Evolutionary conservation across 2,113 vertebrate species (phyloP).

Genomic region (Microcebus tavaratra): DNA sequence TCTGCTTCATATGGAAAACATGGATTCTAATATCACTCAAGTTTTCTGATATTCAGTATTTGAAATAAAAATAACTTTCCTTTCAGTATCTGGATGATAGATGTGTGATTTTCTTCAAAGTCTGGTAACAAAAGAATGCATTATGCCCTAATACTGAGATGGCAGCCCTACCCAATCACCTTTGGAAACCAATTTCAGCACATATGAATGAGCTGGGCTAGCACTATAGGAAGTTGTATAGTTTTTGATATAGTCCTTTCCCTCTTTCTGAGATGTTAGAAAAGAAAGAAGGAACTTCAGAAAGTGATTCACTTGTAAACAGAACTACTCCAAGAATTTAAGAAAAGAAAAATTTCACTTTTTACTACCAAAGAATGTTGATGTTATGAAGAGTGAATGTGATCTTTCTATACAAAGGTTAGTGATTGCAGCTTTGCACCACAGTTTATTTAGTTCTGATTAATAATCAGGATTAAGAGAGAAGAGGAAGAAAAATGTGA

Average conservation of each 20-base stretch:
- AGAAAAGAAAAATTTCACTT: slow-evolving; percentile 15
- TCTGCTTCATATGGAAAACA: neutral
- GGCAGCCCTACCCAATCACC: neutral
- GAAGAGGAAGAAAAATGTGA: neutral
- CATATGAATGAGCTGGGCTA: neutral
- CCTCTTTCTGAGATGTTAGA: neutral
- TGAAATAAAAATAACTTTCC: neutral
- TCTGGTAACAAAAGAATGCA: neutral
- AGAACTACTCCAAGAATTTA: neutral
- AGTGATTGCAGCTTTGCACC: neutral
- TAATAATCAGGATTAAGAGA: neutral
- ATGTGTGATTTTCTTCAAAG: neutral
- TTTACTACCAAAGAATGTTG: neutral
- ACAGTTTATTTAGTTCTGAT: neutral
- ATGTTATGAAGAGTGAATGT: neutral
- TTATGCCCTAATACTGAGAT: neutral
- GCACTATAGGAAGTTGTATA: neutral
- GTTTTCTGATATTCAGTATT: neutral
- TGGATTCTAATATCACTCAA: neutral
- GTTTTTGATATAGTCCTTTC: neutral
- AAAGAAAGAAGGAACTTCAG: neutral
- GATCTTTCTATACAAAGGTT: neutral
- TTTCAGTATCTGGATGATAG: neutral
- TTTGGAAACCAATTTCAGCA: neutral
- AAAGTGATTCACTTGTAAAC: neutral